Percentiles rank a stretch among this genome's conserved stretches.
phyloP scores from a whole-genome alignment of 2,888 invertebrate species.

The Caenorhabditis sulstoni region DNA sequence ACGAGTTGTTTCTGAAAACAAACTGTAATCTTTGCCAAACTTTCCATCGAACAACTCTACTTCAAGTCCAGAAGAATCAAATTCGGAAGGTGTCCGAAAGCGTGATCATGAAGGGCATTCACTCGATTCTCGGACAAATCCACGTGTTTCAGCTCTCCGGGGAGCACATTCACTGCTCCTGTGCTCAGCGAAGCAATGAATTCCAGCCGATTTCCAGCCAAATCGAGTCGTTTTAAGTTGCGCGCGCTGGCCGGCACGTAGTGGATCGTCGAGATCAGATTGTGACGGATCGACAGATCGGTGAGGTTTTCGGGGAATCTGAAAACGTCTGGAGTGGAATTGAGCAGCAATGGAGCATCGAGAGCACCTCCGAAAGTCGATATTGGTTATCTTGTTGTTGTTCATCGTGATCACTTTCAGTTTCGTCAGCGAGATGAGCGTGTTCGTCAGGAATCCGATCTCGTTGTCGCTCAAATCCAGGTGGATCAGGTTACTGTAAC shows the following conservation, averaged over 20 bases:
- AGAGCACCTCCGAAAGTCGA: slow-evolving; percentile 65
- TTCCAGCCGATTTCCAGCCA: slow-evolving; percentile 68
- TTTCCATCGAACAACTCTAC: slow-evolving; percentile 37
- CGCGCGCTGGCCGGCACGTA: slow-evolving; percentile 65
- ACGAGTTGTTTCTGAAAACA: slow-evolving; percentile 64
- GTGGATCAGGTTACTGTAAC: slow-evolving; percentile 69
- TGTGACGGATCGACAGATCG: slow-evolving; percentile 69
- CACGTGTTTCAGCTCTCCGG: slow-evolving; percentile 56
- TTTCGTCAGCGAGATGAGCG: slow-evolving; percentile 62
- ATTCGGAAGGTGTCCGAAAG: slow-evolving; percentile 53
- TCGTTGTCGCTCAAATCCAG: slow-evolving; percentile 70
- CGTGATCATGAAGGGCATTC: slow-evolving; percentile 61
- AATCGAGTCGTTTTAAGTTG: slow-evolving; percentile 65
- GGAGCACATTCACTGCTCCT: slow-evolving; percentile 65
- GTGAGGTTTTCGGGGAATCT: slow-evolving; percentile 70
- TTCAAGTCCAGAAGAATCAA: slow-evolving; percentile 65
- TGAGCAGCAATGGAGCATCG: not conserved
- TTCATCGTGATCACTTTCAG: slow-evolving; percentile 67
- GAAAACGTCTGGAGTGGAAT: slow-evolving; percentile 6
- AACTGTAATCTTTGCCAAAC: too few relatives aligned
- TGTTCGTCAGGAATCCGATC: slow-evolving; percentile 69
- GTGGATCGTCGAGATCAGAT: slow-evolving; percentile 65
- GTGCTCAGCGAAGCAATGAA: slow-evolving; percentile 58
- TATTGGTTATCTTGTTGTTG: slow-evolving; percentile 67
- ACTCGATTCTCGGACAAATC: slow-evolving; percentile 69